These are phyloP conservation scores for Callocephalon fimbriatum DNA, from an alignment of 2,113 vertebrate species.

Conservation along the genomic window DNA sequence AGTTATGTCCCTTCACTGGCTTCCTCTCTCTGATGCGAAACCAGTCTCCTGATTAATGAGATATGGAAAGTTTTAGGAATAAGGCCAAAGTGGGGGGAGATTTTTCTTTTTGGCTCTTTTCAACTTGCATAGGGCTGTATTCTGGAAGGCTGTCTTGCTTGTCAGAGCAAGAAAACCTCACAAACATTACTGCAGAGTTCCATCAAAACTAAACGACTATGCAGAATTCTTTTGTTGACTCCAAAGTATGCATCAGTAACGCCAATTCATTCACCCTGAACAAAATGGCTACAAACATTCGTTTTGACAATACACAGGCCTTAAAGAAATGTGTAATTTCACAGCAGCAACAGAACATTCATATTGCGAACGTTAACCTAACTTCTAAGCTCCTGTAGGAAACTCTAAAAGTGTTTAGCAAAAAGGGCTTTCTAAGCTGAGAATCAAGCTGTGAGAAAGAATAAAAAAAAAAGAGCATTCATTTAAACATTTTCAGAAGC, in stretches of 20 bases:
- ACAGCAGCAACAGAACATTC: slow-evolving; percentile 15
- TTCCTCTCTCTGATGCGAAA: slow-evolving; percentile 1
- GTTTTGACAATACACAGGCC: background rate
- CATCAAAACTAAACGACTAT: background rate
- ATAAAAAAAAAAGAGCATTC: slow-evolving; percentile 79
- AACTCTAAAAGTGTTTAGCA: slow-evolving; percentile 56
- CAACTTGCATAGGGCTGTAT: background rate
- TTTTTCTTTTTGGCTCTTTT: slow-evolving; percentile 4
- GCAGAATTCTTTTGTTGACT: background rate
- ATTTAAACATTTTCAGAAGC: slow-evolving; percentile 84
- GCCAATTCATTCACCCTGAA: background rate
- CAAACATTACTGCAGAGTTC: background rate
- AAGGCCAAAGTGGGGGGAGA: background rate
- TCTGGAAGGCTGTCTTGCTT: background rate
- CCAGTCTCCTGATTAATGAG: background rate
- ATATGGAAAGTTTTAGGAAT: slow-evolving; percentile 3
- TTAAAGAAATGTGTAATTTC: slow-evolving; percentile 43
- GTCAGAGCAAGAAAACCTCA: background rate
- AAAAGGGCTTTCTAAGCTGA: slow-evolving; percentile 59
- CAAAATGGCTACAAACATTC: slow-evolving; percentile 20
- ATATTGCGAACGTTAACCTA: background rate
- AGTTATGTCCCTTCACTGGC: background rate
- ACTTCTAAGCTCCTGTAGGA: slow-evolving; percentile 31
- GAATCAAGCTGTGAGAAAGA: slow-evolving; percentile 84
- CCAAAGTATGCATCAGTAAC: background rate